Evolutionary conservation across 2,888 invertebrate species (phyloP), one percentile per base, ranked within the genome.

Genomic region (Hydraecia micacea): DNA sequence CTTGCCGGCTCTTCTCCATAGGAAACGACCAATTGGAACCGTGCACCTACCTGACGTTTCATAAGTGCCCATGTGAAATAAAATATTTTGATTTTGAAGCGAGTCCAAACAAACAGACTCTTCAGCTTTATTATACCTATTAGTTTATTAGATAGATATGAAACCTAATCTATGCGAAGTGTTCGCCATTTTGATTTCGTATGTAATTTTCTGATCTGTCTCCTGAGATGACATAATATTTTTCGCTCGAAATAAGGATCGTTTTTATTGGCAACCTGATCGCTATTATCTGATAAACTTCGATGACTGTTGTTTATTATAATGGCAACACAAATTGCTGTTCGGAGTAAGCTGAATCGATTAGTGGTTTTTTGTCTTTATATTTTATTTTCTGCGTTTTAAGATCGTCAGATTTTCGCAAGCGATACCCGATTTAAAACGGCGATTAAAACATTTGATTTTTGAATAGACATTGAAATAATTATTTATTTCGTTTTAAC

Each of bases 201-300:
- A 66, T 83, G 62, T 74, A 46, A 80, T 69, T 66, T 79, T 84
- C 80, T 79, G 65, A 46, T 25, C 72, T 60, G 60, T 69, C 72
- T 81, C 68, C 25, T 60, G 25, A 65, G 69, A 66, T 62, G 80
- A 80, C 46, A 69, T 73, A 60, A 67, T 80, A 73, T 84, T 80
- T 82, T 80, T 84, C 60, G 73, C 42, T 67, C 21, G 60, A 75
- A 68, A 68, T 75, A 63, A 46, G 80, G 63, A 32, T 72, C 49
- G 67, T 21, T 83, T 68, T 80, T 85, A 83, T 80, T 75, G 75
- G 85, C 55, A 83, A 85, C 67, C 52, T 72, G 75, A 85, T 85
- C 63, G 81, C 74, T 74, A 70, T 80, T 81, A 83, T 85, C 83
- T 85, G 83, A 85, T 83, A 85, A 83, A 63, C 36, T 80, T 75